Percentiles rank a stretch among this genome's conserved stretches.
These are phyloP conservation scores for Galerucella pusilla DNA, from an alignment of 2,888 invertebrate species.

Conservation along the genomic window DNA sequence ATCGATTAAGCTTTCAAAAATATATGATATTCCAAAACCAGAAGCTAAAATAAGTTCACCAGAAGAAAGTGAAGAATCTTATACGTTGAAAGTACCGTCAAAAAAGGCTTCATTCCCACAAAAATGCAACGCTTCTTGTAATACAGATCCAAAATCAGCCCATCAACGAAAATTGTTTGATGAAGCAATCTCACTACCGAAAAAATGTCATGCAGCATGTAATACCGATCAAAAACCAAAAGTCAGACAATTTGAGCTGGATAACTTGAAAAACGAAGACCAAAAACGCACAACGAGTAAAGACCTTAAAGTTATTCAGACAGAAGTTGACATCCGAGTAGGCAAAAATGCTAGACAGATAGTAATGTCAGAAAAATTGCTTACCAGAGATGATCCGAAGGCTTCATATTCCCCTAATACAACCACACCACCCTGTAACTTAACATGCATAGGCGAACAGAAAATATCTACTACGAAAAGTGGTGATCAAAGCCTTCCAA, in stretches of 20 bases:
- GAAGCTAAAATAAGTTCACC: neutral
- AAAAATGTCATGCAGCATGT: neutral
- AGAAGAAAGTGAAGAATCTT: neutral
- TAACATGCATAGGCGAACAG: neutral
- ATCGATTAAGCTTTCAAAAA: neutral
- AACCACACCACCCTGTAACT: neutral
- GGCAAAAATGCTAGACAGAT: neutral
- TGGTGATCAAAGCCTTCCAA: neutral
- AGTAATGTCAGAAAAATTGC: conserved; percentile 7
- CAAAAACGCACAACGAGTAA: neutral
- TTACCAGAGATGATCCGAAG: neutral
- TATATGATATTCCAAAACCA: neutral
- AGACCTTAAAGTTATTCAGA: neutral
- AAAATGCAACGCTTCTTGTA: neutral
- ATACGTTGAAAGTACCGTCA: neutral
- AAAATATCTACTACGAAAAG: neutral
- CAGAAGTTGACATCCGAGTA: neutral
- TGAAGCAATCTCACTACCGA: neutral
- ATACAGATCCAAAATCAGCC: neutral
- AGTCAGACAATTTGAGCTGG: neutral
- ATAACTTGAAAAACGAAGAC: neutral
- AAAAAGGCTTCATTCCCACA: neutral
- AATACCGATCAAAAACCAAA: neutral
- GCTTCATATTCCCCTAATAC: neutral
- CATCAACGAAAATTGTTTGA: neutral